Evolutionary conservation across 2,888 invertebrate species (phyloP).

Genomic region (Drosophila quinaria): DNA sequence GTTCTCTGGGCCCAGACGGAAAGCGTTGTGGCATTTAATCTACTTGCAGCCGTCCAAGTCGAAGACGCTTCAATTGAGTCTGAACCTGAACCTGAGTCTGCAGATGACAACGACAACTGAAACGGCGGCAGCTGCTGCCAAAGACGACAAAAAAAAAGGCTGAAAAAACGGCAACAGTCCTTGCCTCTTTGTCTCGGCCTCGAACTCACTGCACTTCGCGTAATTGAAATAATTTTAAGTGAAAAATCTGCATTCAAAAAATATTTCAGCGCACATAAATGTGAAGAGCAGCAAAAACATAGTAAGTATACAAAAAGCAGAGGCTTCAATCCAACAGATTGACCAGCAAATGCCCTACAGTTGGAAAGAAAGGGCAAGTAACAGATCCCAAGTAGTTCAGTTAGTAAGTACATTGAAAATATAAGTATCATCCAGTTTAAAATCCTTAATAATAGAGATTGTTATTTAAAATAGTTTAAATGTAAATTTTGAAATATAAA

Average conservation of each 20-base stretch:
- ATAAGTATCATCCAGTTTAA: neutral
- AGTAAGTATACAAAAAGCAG: conserved; percentile 26
- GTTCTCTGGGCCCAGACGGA: conserved; percentile 53
- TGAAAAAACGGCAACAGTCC: conserved; percentile 10
- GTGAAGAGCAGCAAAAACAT: conserved; percentile 39
- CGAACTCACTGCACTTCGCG: conserved; percentile 65
- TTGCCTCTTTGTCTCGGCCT: conserved; percentile 24
- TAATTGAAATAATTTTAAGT: conserved; percentile 81
- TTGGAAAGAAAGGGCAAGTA: neutral
- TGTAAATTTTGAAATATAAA: neutral
- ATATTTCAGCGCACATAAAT: conserved; percentile 70
- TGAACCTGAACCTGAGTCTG: conserved; percentile 3
- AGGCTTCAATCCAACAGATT: neutral
- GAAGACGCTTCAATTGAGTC: conserved; percentile 21
- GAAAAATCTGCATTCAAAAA: conserved; percentile 81
- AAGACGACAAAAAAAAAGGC: conserved; percentile 47
- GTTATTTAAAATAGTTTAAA: neutral
- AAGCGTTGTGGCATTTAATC: conserved; percentile 76
- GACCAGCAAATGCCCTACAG: conserved; percentile 39
- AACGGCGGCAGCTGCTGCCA: conserved; percentile 68
- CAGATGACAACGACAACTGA: conserved; percentile 52
- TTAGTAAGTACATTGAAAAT: neutral
- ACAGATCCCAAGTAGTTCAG: neutral
- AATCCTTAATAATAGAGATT: no score
- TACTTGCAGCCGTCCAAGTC: conserved; percentile 62